phyloP scores from a whole-genome alignment of 2,888 invertebrate genomes.

The Sinelater perroti region DNA sequence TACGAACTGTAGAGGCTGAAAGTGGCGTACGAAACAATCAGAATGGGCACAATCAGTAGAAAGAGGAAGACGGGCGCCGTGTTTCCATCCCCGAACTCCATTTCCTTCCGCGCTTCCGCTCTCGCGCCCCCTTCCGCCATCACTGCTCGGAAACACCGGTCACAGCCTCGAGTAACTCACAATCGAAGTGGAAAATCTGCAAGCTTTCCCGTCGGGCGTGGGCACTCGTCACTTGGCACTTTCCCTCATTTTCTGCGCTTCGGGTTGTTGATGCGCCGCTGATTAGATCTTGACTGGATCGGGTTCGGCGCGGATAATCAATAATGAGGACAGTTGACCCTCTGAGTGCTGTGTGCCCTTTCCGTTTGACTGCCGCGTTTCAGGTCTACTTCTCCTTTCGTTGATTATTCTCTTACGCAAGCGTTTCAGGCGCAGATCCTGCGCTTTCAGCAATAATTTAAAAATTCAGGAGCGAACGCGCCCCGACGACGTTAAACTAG shows the following conservation, averaged over 20 bases:
- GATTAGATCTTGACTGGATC: conserved; percentile 21
- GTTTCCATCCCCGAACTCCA: conserved; percentile 8
- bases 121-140: conserved; percentile 18
- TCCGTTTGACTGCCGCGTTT: conserved; percentile 8
- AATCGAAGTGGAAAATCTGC: neutral
- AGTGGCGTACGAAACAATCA: conserved; percentile 16
- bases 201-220: conserved; percentile 10
- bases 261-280: conserved; percentile 4
- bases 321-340: conserved; percentile 19
- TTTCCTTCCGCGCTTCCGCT: conserved; percentile 19
- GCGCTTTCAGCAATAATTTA: conserved; percentile 21
- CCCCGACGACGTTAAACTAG: neutral
- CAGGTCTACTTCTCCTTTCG: conserved; percentile 18
- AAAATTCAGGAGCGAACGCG: conserved; percentile 8
- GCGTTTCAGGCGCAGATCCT: conserved; percentile 25
- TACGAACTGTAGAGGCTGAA: conserved; percentile 9
- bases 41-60: conserved; percentile 9
- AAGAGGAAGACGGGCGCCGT: conserved; percentile 15
- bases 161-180: conserved; percentile 24
- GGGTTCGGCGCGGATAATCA: conserved; percentile 18
- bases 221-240: conserved; percentile 15
- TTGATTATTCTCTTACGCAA: conserved; percentile 27
- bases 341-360: conserved; percentile 19
- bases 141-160: conserved; percentile 18
- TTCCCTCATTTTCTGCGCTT: conserved; percentile 6